These are phyloP conservation scores for Philopedon plagiatum DNA, from an alignment of 2,888 invertebrate genomes.

Conservation along the genomic window DNA sequence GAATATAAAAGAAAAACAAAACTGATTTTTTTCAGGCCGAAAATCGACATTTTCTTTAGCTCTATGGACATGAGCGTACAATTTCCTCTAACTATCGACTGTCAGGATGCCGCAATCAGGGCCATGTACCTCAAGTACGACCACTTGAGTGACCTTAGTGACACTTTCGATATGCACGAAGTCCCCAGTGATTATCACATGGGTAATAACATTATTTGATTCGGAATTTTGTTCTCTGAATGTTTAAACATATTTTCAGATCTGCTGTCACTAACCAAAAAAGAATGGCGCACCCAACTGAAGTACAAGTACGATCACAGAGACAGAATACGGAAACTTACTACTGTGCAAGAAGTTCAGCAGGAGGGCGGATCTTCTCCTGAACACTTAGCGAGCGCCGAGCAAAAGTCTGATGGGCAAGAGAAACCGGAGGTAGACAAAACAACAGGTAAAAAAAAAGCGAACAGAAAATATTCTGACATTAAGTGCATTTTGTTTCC, in stretches of 20 bases:
- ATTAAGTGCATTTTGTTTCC: no score
- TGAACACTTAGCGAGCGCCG: conserved; percentile 34
- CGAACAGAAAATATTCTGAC: no score
- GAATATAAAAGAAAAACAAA: not conserved
- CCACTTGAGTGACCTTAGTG: conserved; percentile 71
- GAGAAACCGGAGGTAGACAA: not conserved
- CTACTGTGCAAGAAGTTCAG: not conserved
- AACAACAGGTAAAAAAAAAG: no score
- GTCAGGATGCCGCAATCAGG: conserved; percentile 68
- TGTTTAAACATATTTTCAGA: no score
- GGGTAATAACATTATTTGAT: conserved; percentile 32
- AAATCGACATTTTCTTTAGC: conserved; percentile 69
- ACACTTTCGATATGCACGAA: conserved; percentile 47
- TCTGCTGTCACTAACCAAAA: conserved; percentile 55
- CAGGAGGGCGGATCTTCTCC: conserved; percentile 30
- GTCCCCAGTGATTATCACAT: conserved; percentile 49
- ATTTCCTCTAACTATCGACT: conserved; percentile 67
- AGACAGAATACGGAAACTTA: conserved; percentile 46
- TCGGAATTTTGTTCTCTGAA: no score
- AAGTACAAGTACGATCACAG: conserved; percentile 63
- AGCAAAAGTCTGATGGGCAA: conserved; percentile 29
- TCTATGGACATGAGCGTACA: conserved; percentile 67
- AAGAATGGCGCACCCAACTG: conserved; percentile 63
- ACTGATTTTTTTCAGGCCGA: conserved; percentile 61
- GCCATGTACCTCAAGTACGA: conserved; percentile 72